Base-by-base conservation (phyloP, 2,113 vertebrate genomes). In the Meles meles region DNA sequence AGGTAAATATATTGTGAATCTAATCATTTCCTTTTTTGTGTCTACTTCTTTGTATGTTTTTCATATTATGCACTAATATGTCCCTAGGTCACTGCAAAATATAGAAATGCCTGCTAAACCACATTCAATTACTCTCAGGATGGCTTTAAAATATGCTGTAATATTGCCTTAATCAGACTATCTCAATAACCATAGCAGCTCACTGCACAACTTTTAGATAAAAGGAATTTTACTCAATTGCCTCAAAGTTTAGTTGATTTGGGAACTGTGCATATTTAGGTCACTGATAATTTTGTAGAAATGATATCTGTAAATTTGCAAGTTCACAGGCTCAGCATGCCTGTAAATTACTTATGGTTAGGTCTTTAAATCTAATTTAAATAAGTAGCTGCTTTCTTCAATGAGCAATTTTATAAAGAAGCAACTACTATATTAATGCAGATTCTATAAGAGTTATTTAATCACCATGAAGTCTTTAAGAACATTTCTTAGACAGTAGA, bases 231-330 rank as follows among this genome's bases (percentile, higher is more conserved):
- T 13, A 67, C 4, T 72, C 27, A 71, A n/a, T 83, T 59, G 44
- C 29, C 7, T 88, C 20, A 57, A 89, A 82, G 13, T 82, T 92
- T 57, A 79, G n/a, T 97, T 77, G 83, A 92, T 86, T 57, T 74
- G 65, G 52, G 29, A 92, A 49, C 34, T 15, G 0, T 71, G 57
- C 4, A 67, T 88, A 71, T 55, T 39, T 71, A 61, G 49, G 72
- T 86, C 52, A 89, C 65, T 89, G 57, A 77, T 29, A 80, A 63
- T 84, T 61, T 94, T 76, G 85, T 88, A 76, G 52, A 93, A 89
- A 91, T 63, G 11, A 1, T 85, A 47, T 77, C 52, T 85, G 5
- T 49, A 77, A 91, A 86, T 92, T 49, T 88, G 1, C 37, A 90
- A 18, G 20, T 59, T 92, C 67, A 86, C 4, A 93, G 23, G 49